phyloP scores from a whole-genome alignment of 2,113 vertebrate species.

The Mormoops blainvillei region DNA sequence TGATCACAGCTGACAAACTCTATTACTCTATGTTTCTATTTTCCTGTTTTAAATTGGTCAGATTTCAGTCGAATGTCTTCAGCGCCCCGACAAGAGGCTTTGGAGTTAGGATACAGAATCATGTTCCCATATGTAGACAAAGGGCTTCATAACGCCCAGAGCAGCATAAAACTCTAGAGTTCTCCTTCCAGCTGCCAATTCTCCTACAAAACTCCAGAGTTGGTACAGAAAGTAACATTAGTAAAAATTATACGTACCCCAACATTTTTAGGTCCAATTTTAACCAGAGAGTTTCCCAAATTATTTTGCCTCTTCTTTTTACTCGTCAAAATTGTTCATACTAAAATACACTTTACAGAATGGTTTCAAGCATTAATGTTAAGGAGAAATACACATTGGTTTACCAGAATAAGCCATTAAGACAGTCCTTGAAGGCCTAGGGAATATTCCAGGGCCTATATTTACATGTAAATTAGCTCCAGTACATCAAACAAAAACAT shows the following conservation, averaged over 20 bases:
- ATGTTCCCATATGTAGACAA: background rate
- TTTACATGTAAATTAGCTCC: constrained; percentile 62
- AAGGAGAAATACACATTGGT: constrained; percentile 16
- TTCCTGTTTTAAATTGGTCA: background rate
- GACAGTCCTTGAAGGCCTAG: background rate
- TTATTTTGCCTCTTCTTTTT: background rate
- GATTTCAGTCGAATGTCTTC: background rate
- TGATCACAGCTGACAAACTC: background rate
- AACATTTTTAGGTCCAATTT: constrained; percentile 11
- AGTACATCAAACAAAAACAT: constrained; percentile 50
- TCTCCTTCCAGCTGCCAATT: background rate
- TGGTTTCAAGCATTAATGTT: constrained; percentile 26
- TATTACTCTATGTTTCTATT: background rate
- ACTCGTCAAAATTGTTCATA: constrained; percentile 14
- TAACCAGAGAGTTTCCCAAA: background rate
- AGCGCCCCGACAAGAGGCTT: background rate
- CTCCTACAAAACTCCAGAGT: background rate
- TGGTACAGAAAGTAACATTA: constrained; percentile 1
- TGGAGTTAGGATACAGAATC: background rate
- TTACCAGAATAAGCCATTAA: constrained; percentile 25
- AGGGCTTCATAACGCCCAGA: background rate
- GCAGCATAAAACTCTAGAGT: background rate
- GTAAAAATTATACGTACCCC: background rate
- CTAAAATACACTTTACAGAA: background rate
- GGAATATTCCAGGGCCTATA: background rate